phyloP scores from a whole-genome alignment of 2,888 invertebrate species.

The Rhamnusium bicolor region DNA sequence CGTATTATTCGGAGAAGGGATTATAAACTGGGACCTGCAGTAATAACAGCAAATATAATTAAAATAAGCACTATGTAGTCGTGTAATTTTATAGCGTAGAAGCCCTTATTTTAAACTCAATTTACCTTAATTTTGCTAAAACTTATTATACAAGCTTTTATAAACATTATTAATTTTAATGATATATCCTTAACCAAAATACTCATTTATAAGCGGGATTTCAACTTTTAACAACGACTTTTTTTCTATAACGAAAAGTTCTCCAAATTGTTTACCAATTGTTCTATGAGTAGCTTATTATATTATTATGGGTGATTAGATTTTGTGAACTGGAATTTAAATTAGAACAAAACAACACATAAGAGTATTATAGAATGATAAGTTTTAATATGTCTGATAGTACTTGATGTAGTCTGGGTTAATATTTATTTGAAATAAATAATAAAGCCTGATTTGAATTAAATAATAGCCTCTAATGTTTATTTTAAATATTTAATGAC shows the following conservation, averaged over 20 bases:
- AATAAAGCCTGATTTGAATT: too few relatives aligned
- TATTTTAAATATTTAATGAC: too few relatives aligned
- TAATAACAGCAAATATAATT: neutral
- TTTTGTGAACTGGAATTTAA: too few relatives aligned
- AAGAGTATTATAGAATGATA: too few relatives aligned
- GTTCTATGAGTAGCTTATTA: too few relatives aligned
- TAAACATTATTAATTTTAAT: neutral
- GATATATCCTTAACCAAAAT: neutral
- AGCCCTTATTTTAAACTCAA: neutral
- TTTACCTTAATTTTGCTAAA: neutral
- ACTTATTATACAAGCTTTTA: neutral
- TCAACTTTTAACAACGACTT: neutral
- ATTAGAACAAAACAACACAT: neutral
- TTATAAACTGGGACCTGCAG: neutral
- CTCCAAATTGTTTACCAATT: too few relatives aligned
- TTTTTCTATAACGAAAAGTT: neutral
- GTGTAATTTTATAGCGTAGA: neutral
- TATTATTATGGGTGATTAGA: too few relatives aligned
- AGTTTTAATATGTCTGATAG: too few relatives aligned
- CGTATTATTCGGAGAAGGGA: neutral
- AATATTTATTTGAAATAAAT: too few relatives aligned
- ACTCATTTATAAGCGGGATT: neutral
- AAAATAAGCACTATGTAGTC: neutral
- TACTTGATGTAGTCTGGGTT: too few relatives aligned
- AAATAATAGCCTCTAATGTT: too few relatives aligned